A percentile compares a stretch with the other conserved stretches of the same genome.
phyloP scores from a whole-genome alignment of 2,888 invertebrate genomes.

The Caradrina clavipalpis region DNA sequence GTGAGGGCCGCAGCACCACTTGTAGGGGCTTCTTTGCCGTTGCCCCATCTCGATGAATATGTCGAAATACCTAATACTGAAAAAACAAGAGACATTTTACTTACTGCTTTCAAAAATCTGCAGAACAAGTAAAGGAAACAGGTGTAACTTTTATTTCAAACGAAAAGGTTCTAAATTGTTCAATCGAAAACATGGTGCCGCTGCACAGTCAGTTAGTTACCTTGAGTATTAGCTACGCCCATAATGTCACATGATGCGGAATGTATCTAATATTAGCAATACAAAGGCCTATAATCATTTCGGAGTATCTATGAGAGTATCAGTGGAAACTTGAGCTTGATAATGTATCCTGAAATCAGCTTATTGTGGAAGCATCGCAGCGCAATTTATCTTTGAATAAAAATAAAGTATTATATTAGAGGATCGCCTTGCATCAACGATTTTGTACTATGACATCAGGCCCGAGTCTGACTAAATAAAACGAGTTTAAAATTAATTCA shows the following conservation, averaged over 20 bases:
- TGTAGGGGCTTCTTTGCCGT: slow-evolving; percentile 89
- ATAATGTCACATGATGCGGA: slow-evolving; percentile 35
- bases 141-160: background rate
- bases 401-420: slow-evolving; percentile 10
- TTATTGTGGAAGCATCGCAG: slow-evolving; percentile 13
- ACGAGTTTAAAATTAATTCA: slow-evolving; percentile 37
- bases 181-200: slow-evolving; percentile 6
- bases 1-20: slow-evolving; percentile 90
- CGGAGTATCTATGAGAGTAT: background rate
- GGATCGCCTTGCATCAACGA: slow-evolving; percentile 24
- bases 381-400: slow-evolving; percentile 26
- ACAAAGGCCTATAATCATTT: slow-evolving; percentile 29
- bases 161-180: slow-evolving; percentile 6
- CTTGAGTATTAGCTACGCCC: slow-evolving; percentile 45
- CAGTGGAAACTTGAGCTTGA: slow-evolving; percentile 33
- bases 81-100: background rate
- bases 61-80: slow-evolving; percentile 80
- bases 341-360: slow-evolving; percentile 15
- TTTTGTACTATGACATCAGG: slow-evolving; percentile 46
- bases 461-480: slow-evolving; percentile 12
- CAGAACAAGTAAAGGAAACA: background rate
- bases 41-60: slow-evolving; percentile 84
- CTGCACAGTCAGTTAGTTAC: slow-evolving; percentile 11
- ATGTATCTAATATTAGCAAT: slow-evolving; percentile 30
- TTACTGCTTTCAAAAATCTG: background rate